Evolutionary conservation across 2,797 vertebrate species (phyloP).

Genomic region (Saxicola maurus): DNA sequence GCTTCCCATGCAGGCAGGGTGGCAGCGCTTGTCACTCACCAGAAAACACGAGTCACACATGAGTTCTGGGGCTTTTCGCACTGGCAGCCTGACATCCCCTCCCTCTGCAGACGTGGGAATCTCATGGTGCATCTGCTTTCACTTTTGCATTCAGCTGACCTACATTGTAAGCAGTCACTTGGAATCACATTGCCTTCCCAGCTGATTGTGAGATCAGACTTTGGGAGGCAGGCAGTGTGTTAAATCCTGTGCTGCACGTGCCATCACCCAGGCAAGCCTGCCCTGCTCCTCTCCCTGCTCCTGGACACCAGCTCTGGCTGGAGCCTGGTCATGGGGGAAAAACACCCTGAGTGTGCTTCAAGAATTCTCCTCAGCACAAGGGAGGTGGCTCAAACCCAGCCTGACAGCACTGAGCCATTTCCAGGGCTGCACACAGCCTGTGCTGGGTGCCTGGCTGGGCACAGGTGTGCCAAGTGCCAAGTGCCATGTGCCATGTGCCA

Average conservation of each 20-base stretch:
- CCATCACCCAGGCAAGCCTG: not conserved
- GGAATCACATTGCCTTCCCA: not conserved
- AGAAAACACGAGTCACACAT: not conserved
- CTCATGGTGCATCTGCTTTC: constrained; percentile 30
- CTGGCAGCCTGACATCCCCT: not conserved
- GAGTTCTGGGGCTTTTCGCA: not conserved
- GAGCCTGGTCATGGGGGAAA: not conserved
- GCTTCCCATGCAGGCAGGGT: not conserved
- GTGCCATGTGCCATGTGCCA: not conserved
- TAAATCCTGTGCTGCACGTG: rapidly evolving
- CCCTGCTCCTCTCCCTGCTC: not conserved
- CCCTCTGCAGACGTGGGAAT: constrained; percentile 20
- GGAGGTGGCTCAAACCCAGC: not conserved
- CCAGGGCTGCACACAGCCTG: rapidly evolving
- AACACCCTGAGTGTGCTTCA: not conserved
- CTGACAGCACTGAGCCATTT: not conserved
- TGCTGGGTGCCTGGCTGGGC: rapidly evolving
- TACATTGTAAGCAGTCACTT: not conserved
- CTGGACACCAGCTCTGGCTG: not conserved
- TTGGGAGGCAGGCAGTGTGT: not conserved
- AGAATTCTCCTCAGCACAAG: not conserved
- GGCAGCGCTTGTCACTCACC: not conserved
- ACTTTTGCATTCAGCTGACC: constrained; percentile 53
- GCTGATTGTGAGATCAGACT: not conserved
- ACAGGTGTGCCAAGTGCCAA: not conserved